Percentiles rank a stretch among this genome's conserved stretches.
Conservation (phyloP, 1,140 invertebrate genomes). For the Zaprionus vittiger region DNA sequence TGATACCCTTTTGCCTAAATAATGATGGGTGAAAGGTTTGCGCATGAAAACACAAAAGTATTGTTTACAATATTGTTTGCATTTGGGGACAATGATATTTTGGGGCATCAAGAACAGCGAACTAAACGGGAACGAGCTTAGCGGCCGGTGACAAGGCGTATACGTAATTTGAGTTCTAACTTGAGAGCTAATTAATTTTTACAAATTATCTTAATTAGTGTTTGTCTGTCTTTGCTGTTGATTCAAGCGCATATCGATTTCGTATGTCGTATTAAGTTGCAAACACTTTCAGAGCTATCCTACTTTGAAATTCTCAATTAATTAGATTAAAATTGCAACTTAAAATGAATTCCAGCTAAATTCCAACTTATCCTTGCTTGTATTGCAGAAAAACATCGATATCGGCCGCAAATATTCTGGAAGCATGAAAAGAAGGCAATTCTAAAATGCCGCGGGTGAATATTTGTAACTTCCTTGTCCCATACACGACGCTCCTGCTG, state of each 20-base stretch:
- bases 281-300: background rate
- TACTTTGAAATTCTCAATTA: background rate
- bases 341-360: background rate
- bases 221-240: slow-evolving; percentile 13
- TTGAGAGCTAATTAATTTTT: slow-evolving; percentile 35
- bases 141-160: background rate
- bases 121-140: slow-evolving; percentile 9
- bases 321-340: background rate
- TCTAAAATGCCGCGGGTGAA: slow-evolving; percentile 30
- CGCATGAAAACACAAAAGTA: background rate
- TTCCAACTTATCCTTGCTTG: background rate
- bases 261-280: slow-evolving; percentile 11
- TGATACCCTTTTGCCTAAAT: background rate
- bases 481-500: background rate
- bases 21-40: background rate
- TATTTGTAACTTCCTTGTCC: slow-evolving; percentile 14
- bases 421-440: slow-evolving; percentile 9
- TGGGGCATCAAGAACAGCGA: background rate
- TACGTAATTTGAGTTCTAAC: slow-evolving; percentile 28
- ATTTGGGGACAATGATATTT: background rate
- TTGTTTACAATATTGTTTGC: background rate
- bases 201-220: slow-evolving; percentile 37
- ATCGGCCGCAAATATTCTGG: background rate
- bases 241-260: slow-evolving; percentile 34
- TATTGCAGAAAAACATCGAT: slow-evolving; percentile 6